Evolutionary conservation across 2,888 invertebrate species (phyloP), one percentile per base, ranked within the genome.

Genomic region (Bellardia pandia): DNA sequence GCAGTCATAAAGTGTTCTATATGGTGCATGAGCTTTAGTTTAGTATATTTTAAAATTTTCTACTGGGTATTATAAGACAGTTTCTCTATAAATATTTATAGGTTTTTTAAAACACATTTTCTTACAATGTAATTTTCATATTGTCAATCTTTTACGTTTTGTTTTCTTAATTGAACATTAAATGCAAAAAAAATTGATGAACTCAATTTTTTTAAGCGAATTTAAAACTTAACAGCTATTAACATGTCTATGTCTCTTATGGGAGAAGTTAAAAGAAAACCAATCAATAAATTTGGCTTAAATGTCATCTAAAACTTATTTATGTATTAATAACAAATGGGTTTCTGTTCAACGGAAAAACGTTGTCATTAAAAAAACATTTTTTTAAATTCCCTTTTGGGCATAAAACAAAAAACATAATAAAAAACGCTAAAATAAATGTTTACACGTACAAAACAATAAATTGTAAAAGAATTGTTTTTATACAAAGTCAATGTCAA

Each of bases 151-250:
- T 23, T 58, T 14, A 14, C 8, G 16, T 14, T 68, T 68, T 48
- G 48, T 48, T 30, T 14, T 48, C 3, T 45, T 45, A 45, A 66
- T 66, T 42, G 62, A 42, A 66, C 42, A 23, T 42, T 23, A 66
- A 78, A 64, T 5, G n/a, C 45, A 11, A 9, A n/a, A 13, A 86
- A 81, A 79, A 85, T 88, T 82, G 82, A 85, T 88, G 88, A 76
- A 79, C 88, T 88, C 76, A 83, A 85, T 88, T 80, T 71, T 56
- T 51, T 66, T 76, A 85, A 79, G 88, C 85, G 66, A 58, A 68
- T 77, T 64, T 53, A 30, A 81, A 81, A 68, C 48, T 23, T 58
- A 42, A 5, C 74, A 40, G 16, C 45, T 14, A 7, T 16, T 64
- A n/a, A 45, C 48, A 72, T 53, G 64, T 42, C 40, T 2, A 64